phyloP scores from a whole-genome alignment of 2,797 vertebrate genomes.

The Trachurus trachurus region DNA sequence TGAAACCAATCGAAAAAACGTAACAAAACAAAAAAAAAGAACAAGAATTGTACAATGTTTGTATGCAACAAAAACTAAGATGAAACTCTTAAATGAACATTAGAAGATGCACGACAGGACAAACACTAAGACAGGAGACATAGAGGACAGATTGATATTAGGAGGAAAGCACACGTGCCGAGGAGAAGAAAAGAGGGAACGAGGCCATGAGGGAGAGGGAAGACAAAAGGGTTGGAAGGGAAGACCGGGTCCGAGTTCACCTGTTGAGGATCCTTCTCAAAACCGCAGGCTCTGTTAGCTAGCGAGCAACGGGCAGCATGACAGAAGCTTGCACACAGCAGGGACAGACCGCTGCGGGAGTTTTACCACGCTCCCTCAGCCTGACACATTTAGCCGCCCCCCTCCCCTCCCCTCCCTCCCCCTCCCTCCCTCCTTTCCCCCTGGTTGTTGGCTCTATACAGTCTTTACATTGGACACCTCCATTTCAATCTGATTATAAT shows the following conservation, averaged over 20 bases:
- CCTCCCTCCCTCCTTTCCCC: slow-evolving; percentile 5
- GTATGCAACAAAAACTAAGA: slow-evolving; percentile 48
- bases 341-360: slow-evolving; percentile 81
- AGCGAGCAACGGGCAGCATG: slow-evolving; percentile 76
- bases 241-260: slow-evolving; percentile 58
- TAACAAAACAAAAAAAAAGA: neutral
- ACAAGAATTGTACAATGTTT: slow-evolving; percentile 30
- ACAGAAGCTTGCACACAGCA: slow-evolving; percentile 85
- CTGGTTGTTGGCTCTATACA: slow-evolving; percentile 13
- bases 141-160: slow-evolving; percentile 25
- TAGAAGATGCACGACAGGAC: slow-evolving; percentile 40
- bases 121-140: slow-evolving; percentile 25
- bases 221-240: slow-evolving; percentile 47
- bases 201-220: slow-evolving; percentile 40
- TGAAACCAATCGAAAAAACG: slow-evolving; percentile 7
- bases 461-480: slow-evolving; percentile 13
- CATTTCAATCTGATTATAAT: slow-evolving; percentile 33
- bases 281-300: slow-evolving; percentile 70
- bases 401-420: neutral
- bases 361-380: slow-evolving; percentile 81
- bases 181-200: slow-evolving; percentile 11
- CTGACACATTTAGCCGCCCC: slow-evolving; percentile 39
- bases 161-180: slow-evolving; percentile 26
- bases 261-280: slow-evolving; percentile 59
- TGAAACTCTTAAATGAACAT: slow-evolving; percentile 55